Percentiles rank a stretch among this genome's conserved stretches.
Evolutionary conservation across 2,797 vertebrate species (phyloP).

Genomic region (Cryptoblepharus egeriae): DNA sequence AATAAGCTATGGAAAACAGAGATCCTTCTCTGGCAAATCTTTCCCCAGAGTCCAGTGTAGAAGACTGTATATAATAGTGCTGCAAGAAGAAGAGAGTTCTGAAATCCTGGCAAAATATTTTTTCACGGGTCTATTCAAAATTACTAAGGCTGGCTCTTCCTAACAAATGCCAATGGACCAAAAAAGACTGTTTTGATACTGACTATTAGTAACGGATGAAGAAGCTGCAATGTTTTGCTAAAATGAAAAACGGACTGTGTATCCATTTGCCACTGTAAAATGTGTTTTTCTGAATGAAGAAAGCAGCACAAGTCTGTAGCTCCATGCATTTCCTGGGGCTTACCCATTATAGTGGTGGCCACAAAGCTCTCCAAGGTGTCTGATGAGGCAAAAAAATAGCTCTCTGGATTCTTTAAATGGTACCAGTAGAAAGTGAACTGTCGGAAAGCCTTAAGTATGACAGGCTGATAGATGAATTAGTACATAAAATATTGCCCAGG

Average conservation of each 20-base stretch:
- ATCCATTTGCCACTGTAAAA: slow-evolving; percentile 49
- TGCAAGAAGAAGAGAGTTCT: slow-evolving; percentile 43
- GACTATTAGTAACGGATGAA: slow-evolving; percentile 44
- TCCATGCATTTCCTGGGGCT: slow-evolving; percentile 37
- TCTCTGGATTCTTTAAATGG: slow-evolving; percentile 47
- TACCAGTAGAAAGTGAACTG: slow-evolving; percentile 36
- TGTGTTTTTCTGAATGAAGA: slow-evolving; percentile 49
- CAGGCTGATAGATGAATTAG: slow-evolving; percentile 36
- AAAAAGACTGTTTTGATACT: slow-evolving; percentile 58
- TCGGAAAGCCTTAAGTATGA: slow-evolving; percentile 29
- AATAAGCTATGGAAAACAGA: neutral
- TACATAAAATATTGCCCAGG: slow-evolving; percentile 35
- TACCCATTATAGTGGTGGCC: slow-evolving; percentile 33
- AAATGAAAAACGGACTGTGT: slow-evolving; percentile 51
- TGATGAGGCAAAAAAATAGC: slow-evolving; percentile 39
- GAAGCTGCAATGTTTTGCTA: slow-evolving; percentile 46
- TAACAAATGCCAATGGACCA: slow-evolving; percentile 40
- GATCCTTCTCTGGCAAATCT: neutral
- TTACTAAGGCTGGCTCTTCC: slow-evolving; percentile 28
- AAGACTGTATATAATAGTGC: neutral
- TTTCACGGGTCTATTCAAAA: slow-evolving; percentile 31
- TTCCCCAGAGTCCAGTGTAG: neutral
- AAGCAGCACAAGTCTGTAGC: slow-evolving; percentile 22
- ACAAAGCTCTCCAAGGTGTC: slow-evolving; percentile 38
- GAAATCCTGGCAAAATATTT: slow-evolving; percentile 28